Conservation (phyloP, 2,888 invertebrate species). For the Brachyptera risi region DNA sequence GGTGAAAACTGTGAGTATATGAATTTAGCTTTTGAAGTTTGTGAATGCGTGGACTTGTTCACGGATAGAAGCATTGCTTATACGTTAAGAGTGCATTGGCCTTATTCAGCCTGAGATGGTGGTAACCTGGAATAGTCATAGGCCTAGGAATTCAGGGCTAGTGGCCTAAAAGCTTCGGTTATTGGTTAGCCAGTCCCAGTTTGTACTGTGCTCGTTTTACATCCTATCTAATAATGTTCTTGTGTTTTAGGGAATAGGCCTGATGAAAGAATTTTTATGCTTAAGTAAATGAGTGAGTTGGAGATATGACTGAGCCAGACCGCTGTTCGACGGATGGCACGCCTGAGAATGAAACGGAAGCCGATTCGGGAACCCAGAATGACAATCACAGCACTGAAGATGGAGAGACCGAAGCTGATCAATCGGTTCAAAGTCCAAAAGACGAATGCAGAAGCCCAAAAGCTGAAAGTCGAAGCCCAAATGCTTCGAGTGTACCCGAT, state of each 20-base stretch:
- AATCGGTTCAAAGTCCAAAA: too few species aligned
- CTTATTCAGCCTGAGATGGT: conserved; percentile 19
- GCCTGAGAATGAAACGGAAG: conserved; percentile 45
- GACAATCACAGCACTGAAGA: conserved; percentile 35
- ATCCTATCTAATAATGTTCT: neutral
- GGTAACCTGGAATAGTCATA: conserved; percentile 15
- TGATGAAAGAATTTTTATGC: too few species aligned
- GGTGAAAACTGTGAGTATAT: neutral
- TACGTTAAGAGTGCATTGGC: conserved; percentile 18
- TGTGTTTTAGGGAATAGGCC: neutral
- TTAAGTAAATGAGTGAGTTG: neutral
- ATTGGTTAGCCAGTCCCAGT: too few species aligned
- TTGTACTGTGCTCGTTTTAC: neutral
- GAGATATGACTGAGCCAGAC: conserved; percentile 31
- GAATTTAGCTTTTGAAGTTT: neutral
- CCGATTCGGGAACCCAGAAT: conserved; percentile 36
- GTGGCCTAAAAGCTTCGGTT: neutral
- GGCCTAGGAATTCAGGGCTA: conserved; percentile 1
- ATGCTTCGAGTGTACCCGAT: conserved; percentile 29
- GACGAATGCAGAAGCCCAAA: conserved; percentile 28
- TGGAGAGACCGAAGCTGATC: conserved; percentile 34
- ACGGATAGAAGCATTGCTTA: conserved; percentile 1
- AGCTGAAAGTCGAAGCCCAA: conserved; percentile 28
- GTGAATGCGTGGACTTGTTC: neutral
- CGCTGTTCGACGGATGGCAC: conserved; percentile 32